Percentiles rank a stretch among this genome's conserved stretches.
These are phyloP conservation scores for Trypoxylus dichotomus DNA, from an alignment of 1,140 invertebrate genomes.

Conservation along the genomic window DNA sequence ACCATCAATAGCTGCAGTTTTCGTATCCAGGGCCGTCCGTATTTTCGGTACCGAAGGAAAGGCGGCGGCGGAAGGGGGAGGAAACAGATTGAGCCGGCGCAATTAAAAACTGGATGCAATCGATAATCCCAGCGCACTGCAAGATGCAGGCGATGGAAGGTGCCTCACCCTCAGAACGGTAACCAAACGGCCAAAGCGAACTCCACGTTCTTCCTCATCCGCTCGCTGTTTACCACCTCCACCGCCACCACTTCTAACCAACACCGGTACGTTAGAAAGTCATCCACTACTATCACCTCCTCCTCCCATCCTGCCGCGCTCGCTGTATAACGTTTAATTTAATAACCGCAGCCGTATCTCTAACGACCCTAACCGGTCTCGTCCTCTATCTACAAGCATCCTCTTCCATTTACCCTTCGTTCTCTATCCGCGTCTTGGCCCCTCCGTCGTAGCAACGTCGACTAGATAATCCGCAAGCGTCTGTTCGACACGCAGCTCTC, in stretches of 20 bases:
- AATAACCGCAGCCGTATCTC: not conserved
- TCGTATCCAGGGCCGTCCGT: not conserved
- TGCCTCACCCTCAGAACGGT: no score
- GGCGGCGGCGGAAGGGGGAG: no score
- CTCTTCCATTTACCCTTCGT: not conserved
- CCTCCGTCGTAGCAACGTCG: not conserved
- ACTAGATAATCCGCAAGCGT: not conserved
- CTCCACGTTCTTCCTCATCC: no score
- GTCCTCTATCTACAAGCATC: no score
- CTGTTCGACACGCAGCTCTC: not conserved
- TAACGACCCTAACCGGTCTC: not conserved
- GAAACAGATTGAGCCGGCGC: conserved; percentile 33
- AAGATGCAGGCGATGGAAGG: conserved; percentile 32
- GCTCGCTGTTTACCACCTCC: no score
- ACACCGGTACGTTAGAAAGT: no score
- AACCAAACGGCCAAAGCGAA: no score
- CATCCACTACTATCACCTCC: no score
- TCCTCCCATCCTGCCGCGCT: no score
- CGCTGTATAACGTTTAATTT: not conserved
- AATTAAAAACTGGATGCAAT: conserved; percentile 44
- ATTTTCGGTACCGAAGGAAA: not conserved
- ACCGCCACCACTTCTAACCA: no score
- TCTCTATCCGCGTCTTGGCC: not conserved
- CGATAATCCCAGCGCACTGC: conserved; percentile 41
- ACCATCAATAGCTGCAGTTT: not conserved